Evolutionary conservation across 2,797 vertebrate genomes (phyloP).

Genomic region (Brachyrhaphis roseni): DNA sequence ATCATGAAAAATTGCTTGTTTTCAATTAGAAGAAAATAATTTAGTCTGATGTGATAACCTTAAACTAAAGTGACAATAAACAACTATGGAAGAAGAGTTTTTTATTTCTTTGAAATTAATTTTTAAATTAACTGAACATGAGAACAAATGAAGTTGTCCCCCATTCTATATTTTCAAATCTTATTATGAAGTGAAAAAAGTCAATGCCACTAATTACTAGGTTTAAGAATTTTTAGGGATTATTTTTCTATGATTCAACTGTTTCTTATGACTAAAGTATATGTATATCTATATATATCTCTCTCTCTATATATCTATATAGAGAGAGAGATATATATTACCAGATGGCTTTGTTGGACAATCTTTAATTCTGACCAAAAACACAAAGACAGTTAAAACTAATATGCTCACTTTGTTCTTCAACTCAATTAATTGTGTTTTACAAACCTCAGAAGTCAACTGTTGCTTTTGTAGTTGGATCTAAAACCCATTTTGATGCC

Average conservation of each 20-base stretch:
- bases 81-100: neutral
- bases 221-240: neutral
- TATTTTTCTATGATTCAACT: neutral
- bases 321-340: neutral
- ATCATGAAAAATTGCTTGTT: neutral
- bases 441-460: neutral
- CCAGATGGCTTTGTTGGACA: neutral
- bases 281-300: too few relatives aligned
- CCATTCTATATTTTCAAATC: neutral
- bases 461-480: neutral
- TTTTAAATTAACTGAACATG: neutral
- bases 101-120: neutral
- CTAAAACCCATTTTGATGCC: neutral
- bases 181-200: neutral
- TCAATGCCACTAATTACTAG: neutral
- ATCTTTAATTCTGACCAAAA: neutral
- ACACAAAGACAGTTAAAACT: neutral
- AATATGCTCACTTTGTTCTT: neutral
- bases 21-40: neutral
- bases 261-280: neutral
- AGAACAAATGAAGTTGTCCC: neutral
- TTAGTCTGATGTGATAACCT: neutral
- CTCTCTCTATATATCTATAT: too few relatives aligned
- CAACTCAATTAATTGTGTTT: neutral
- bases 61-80: neutral